Percentiles rank a stretch among this genome's conserved stretches.
These are phyloP conservation scores for Ricordea florida DNA, from an alignment of 92 coral and sea anemone species.

Conservation along the genomic window DNA sequence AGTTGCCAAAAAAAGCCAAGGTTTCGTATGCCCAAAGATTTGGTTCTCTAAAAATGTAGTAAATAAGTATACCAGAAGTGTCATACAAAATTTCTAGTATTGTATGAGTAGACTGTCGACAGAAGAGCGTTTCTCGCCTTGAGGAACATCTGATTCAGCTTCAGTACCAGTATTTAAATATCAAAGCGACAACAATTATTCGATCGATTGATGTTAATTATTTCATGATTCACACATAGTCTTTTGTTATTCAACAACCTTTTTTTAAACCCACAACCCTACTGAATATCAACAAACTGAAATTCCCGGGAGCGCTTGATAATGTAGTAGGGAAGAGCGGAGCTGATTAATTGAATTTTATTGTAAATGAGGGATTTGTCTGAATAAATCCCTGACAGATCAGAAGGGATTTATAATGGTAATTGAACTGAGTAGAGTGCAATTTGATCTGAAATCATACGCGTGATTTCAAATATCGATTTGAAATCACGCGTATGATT, in stretches of 20 bases:
- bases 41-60: too few species aligned
- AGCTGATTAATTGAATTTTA: constrained; percentile 34
- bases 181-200: too few species aligned
- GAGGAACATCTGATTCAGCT: too few species aligned
- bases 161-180: too few species aligned
- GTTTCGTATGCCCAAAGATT: too few species aligned
- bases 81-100: too few species aligned
- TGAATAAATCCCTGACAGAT: background rate
- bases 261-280: constrained; percentile 6
- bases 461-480: background rate
- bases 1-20: too few species aligned
- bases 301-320: constrained; percentile 35
- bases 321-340: constrained; percentile 16
- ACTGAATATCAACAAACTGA: background rate
- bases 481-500: too few species aligned
- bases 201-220: too few species aligned
- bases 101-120: too few species aligned
- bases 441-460: background rate
- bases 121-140: too few species aligned
- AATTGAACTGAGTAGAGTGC: background rate
- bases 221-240: constrained; percentile 7
- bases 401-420: background rate
- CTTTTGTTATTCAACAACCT: constrained; percentile 19
- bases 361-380: constrained; percentile 20
- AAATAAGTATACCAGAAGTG: too few species aligned